These are phyloP conservation scores for Apocrypta bakeri DNA, from an alignment of 1,140 invertebrate genomes.

Conservation along the genomic window DNA sequence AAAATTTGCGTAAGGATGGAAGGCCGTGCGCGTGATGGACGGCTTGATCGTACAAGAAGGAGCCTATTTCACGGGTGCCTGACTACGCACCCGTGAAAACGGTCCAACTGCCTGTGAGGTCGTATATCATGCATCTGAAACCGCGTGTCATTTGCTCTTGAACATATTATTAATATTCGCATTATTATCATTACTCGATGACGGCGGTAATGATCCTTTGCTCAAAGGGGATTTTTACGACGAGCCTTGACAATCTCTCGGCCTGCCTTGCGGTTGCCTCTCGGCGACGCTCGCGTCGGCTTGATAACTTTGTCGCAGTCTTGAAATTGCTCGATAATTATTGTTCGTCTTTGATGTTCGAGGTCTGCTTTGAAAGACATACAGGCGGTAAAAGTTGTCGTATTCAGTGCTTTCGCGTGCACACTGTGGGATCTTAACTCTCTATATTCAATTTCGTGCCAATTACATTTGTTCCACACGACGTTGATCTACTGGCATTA, in stretches of 20 bases:
- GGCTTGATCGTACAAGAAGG: neutral
- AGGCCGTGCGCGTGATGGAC: neutral
- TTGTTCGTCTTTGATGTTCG: neutral
- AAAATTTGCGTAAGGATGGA: slow-evolving; percentile 14
- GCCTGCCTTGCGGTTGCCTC: neutral
- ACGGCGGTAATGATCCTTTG: neutral
- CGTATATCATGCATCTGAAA: neutral
- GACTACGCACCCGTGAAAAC: neutral
- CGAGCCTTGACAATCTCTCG: neutral
- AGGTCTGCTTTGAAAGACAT: neutral
- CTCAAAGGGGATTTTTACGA: neutral
- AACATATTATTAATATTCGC: neutral
- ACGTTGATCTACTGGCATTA: neutral
- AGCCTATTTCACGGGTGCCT: neutral
- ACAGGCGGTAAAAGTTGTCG: neutral
- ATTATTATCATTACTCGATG: neutral
- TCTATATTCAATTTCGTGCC: neutral
- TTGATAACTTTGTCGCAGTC: neutral
- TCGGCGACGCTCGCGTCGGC: neutral
- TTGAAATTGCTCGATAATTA: neutral
- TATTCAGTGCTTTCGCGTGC: neutral
- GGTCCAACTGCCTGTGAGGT: neutral
- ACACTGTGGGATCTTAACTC: neutral
- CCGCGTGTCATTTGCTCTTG: neutral
- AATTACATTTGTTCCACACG: neutral